These are phyloP conservation scores for Machimus atricapillus DNA, from an alignment of 2,888 invertebrate genomes.

Conservation along the genomic window DNA sequence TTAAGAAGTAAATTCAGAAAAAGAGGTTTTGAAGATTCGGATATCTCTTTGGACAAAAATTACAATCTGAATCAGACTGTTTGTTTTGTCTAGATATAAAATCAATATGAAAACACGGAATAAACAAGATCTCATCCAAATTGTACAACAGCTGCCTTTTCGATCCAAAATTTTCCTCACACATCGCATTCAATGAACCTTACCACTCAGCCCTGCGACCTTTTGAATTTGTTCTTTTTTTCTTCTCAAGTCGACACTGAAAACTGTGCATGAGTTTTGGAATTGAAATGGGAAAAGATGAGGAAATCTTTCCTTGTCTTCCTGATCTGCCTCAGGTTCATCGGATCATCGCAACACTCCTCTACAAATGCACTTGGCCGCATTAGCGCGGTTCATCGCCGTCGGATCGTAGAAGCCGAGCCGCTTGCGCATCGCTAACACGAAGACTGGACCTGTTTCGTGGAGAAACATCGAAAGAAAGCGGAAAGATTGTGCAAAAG, in stretches of 20 bases:
- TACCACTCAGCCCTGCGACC: not conserved
- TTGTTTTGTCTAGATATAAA: not conserved
- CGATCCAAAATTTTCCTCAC: not conserved
- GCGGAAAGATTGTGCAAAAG: not conserved
- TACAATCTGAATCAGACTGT: not conserved
- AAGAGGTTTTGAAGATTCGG: no score
- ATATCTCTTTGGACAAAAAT: no score
- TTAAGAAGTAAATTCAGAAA: not conserved
- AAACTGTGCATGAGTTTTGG: not conserved
- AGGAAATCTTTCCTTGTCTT: not conserved
- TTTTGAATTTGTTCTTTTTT: not conserved
- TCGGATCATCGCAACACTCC: not conserved
- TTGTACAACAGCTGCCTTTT: not conserved
- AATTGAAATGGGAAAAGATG: not conserved
- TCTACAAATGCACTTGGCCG: not conserved
- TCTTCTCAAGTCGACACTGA: not conserved
- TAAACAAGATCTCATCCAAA: not conserved
- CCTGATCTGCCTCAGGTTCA: not conserved
- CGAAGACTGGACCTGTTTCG: not conserved
- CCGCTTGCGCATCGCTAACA: not conserved
- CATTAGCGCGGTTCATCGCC: not conserved
- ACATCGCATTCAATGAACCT: not conserved
- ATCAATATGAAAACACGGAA: not conserved
- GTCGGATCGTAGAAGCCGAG: not conserved
- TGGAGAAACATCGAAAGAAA: not conserved